Evolutionary conservation across 2,113 vertebrate species (phyloP).

Genomic region (Aleadryas rufinucha): DNA sequence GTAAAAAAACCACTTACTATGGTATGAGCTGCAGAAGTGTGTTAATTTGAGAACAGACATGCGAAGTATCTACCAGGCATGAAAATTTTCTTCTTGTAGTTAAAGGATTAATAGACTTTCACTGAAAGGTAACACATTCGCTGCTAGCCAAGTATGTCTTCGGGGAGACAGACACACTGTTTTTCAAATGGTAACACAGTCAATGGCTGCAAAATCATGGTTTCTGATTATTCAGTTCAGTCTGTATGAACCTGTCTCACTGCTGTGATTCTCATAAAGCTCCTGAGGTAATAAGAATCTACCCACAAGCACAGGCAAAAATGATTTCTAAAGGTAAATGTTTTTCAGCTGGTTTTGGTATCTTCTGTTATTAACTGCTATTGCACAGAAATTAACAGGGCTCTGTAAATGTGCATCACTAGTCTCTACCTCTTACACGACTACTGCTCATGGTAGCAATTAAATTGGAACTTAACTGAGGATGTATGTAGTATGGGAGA

Average conservation of each 20-base stretch:
- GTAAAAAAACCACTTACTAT: not conserved
- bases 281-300: not conserved
- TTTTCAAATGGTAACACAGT: not conserved
- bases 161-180: fast-evolving
- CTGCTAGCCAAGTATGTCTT: not conserved
- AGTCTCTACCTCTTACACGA: not conserved
- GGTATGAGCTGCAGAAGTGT: not conserved
- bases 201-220: not conserved
- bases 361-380: not conserved
- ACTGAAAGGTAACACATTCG: not conserved
- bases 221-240: not conserved
- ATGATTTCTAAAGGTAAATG: not conserved
- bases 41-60: not conserved
- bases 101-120: not conserved
- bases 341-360: not conserved
- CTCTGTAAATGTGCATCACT: not conserved
- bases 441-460: not conserved
- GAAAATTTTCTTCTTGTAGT: not conserved
- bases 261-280: not conserved
- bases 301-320: not conserved
- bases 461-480: not conserved
- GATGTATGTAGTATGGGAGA: not conserved
- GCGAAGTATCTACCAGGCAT: not conserved
- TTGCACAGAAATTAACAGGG: not conserved
- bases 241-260: fast-evolving